Conservation (phyloP, 2,888 invertebrate species). For the Protophormia terraenovae region DNA sequence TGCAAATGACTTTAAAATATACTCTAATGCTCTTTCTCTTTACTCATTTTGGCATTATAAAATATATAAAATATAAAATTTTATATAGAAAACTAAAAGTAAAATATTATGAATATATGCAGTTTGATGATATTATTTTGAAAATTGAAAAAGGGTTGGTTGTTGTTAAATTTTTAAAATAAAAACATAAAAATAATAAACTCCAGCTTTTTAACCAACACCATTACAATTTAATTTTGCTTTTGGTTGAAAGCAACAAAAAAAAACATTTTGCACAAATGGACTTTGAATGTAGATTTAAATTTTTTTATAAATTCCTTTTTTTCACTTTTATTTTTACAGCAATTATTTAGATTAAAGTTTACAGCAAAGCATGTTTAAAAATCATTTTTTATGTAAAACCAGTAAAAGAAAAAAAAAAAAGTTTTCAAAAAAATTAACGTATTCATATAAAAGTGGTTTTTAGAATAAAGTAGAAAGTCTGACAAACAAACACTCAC, state of each 20-base stretch:
- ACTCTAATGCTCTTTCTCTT: too few relatives aligned
- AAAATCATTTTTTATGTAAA: slow-evolving; percentile 20
- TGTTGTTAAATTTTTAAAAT: too few relatives aligned
- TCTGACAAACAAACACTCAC: background rate
- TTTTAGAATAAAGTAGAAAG: slow-evolving; percentile 13
- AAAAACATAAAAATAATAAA: background rate
- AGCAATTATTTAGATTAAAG: slow-evolving; percentile 58
- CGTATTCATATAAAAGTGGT: slow-evolving; percentile 56
- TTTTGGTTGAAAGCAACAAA: background rate
- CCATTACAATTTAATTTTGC: slow-evolving; percentile 29
- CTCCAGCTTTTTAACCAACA: slow-evolving; percentile 12
- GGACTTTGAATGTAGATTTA: slow-evolving; percentile 57
- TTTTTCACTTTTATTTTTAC: background rate
- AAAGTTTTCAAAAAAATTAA: slow-evolving; percentile 27
- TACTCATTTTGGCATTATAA: slow-evolving; percentile 10
- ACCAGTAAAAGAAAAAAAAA: background rate
- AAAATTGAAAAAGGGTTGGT: slow-evolving; percentile 31
- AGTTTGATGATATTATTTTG: too few relatives aligned
- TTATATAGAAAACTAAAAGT: background rate
- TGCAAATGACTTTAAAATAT: slow-evolving; percentile 59
- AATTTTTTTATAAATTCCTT: slow-evolving; percentile 13
- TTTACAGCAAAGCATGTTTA: slow-evolving; percentile 44
- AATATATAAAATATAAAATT: slow-evolving; percentile 22
- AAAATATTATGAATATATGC: slow-evolving; percentile 12
- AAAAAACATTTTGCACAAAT: slow-evolving; percentile 39